phyloP scores from a whole-genome alignment of 2,797 vertebrate genomes.

The Cossypha polioptera region DNA sequence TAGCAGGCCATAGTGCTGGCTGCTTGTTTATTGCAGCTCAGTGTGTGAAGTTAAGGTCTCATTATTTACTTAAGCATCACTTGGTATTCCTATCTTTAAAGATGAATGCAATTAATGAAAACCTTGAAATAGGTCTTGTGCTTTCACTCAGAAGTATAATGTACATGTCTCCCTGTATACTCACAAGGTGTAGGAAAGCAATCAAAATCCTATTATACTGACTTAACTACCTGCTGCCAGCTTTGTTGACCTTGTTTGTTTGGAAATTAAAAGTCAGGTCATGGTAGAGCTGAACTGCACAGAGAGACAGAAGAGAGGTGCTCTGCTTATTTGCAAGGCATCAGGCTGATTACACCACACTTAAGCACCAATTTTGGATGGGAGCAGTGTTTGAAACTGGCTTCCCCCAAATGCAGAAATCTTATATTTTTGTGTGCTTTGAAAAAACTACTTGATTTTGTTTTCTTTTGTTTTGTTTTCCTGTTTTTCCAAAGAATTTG shows the following conservation, averaged over 20 bases:
- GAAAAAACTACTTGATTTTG: neutral
- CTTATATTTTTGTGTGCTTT: neutral
- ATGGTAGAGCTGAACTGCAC: neutral
- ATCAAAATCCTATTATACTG: conserved; percentile 48
- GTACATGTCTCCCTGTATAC: neutral
- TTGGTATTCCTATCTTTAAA: neutral
- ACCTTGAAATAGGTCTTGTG: neutral
- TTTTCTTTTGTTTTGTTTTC: neutral
- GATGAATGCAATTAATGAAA: conserved; percentile 4
- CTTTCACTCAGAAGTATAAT: neutral
- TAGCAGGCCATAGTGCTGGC: neutral
- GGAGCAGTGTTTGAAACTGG: neutral
- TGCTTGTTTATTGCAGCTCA: neutral
- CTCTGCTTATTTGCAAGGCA: neutral
- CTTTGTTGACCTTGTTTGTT: conserved; percentile 39
- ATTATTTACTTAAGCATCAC: conserved; percentile 6
- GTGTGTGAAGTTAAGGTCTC: neutral
- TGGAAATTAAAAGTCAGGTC: conserved; percentile 39
- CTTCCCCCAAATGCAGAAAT: neutral
- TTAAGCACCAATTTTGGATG: neutral
- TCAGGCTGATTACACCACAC: neutral
- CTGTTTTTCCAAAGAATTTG: neutral
- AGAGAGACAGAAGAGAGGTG: neutral
- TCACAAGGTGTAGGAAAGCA: conserved; percentile 16
- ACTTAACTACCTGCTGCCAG: conserved; percentile 50